A percentile compares a stretch with the other conserved stretches of the same genome.
Conservation (phyloP, 2,888 invertebrate species). For the Pseudococcus jackbeardsleyi region DNA sequence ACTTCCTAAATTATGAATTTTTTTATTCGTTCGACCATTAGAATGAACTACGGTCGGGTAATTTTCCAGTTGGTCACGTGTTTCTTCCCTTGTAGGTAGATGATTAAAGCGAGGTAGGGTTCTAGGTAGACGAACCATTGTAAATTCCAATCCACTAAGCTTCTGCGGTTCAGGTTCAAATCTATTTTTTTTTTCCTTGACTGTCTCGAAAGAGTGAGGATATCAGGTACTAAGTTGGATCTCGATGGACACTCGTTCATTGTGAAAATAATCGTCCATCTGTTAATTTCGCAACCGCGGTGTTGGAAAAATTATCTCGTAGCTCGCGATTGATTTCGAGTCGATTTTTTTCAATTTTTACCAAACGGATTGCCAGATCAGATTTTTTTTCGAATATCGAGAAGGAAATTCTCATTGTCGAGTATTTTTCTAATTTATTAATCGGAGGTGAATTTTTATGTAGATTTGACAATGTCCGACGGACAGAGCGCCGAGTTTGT, state of each 20-base stretch:
- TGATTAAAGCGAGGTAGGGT: background rate
- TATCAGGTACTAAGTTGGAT: background rate
- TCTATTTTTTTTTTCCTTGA: background rate
- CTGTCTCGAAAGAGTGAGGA: background rate
- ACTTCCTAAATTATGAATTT: background rate
- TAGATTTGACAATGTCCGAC: constrained; percentile 44
- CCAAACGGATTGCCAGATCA: background rate
- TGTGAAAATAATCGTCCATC: background rate
- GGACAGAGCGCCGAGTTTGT: constrained; percentile 4
- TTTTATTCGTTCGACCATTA: background rate
- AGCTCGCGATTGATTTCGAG: background rate
- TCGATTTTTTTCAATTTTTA: background rate
- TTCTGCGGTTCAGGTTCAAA: background rate
- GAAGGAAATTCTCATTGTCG: no score
- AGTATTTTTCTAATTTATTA: no score
- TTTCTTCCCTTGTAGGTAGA: background rate
- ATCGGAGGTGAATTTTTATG: background rate
- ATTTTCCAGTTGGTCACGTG: background rate
- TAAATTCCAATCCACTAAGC: background rate
- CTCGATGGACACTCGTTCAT: background rate
- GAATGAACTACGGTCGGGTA: background rate
- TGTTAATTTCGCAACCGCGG: background rate
- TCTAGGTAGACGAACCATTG: background rate
- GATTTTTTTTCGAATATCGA: no score
- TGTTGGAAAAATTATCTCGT: background rate